A percentile compares a stretch with the other conserved stretches of the same genome.
Evolutionary conservation across 2,797 vertebrate genomes (phyloP).

Genomic region (Helostoma temminkii): DNA sequence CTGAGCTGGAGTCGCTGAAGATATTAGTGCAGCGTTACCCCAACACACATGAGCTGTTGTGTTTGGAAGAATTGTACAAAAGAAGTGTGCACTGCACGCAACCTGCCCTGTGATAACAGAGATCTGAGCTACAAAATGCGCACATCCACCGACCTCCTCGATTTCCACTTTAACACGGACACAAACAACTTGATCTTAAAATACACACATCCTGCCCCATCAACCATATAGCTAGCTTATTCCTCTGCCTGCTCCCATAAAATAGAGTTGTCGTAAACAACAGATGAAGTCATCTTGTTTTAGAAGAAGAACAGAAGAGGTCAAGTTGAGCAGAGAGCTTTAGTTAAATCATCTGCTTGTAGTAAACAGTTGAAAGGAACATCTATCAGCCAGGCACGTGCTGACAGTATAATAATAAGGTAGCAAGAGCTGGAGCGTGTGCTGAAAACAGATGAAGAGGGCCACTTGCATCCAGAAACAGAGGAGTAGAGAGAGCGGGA

Average conservation of each 20-base stretch:
- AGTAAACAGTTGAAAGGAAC: slow-evolving; percentile 83
- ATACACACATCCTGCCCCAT: slow-evolving; percentile 25
- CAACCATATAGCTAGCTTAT: slow-evolving; percentile 25
- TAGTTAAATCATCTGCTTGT: slow-evolving; percentile 84
- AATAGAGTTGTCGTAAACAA: slow-evolving; percentile 78
- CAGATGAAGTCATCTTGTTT: slow-evolving; percentile 79
- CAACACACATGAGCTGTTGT: slow-evolving; percentile 43
- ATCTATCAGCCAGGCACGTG: slow-evolving; percentile 84
- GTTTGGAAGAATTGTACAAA: slow-evolving; percentile 54
- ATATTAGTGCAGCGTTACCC: slow-evolving; percentile 42
- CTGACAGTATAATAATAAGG: slow-evolving; percentile 85
- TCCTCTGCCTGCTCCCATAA: slow-evolving; percentile 61
- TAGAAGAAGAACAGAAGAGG: slow-evolving; percentile 70
- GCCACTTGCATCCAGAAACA: slow-evolving; percentile 61
- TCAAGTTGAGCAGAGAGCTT: slow-evolving; percentile 72
- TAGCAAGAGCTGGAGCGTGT: slow-evolving; percentile 72
- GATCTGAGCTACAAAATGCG: slow-evolving; percentile 10
- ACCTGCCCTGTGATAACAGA: slow-evolving; percentile 29
- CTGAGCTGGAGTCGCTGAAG: slow-evolving; percentile 39
- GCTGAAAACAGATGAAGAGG: slow-evolving; percentile 80
- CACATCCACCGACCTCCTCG: slow-evolving; percentile 10
- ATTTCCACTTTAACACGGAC: slow-evolving; percentile 32
- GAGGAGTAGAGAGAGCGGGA: slow-evolving; percentile 18
- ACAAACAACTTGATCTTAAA: slow-evolving; percentile 36
- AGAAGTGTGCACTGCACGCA: slow-evolving; percentile 32